Percentiles rank a stretch among this genome's conserved stretches.
Evolutionary conservation across 92 coral and sea anemone species (phyloP).

Genomic region (Phenganax stokvisi): DNA sequence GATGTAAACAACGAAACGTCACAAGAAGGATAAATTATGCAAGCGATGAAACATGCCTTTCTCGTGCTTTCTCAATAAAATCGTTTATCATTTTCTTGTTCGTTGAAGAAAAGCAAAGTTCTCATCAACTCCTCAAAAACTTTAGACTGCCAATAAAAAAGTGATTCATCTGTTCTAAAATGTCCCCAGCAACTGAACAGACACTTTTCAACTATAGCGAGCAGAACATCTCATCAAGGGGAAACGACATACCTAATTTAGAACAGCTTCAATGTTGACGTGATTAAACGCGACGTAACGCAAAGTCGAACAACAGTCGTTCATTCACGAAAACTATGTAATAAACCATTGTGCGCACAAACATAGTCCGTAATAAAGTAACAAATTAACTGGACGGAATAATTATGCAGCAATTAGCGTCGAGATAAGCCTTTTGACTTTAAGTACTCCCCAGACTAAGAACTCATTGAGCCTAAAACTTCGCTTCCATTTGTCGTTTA

Average conservation of each 20-base stretch:
- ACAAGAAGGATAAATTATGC: constrained; percentile 6
- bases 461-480: not conserved
- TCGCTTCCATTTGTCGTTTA: not conserved
- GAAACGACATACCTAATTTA: too few species aligned
- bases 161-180: not conserved
- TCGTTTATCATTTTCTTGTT: not conserved
- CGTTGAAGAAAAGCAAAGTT: not conserved
- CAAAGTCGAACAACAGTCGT: too few species aligned
- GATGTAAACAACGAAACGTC: not conserved
- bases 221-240: too few species aligned
- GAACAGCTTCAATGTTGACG: too few species aligned
- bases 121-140: not conserved
- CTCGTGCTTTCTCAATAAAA: not conserved
- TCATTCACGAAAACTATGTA: too few species aligned
- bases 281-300: too few species aligned
- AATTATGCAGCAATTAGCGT: constrained; percentile 16
- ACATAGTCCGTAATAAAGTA: not conserved
- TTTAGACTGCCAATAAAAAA: not conserved
- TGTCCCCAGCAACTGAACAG: not conserved
- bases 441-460: not conserved
- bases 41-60: not conserved
- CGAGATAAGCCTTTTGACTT: constrained; percentile 23
- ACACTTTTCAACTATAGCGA: too few species aligned
- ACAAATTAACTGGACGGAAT: not conserved
- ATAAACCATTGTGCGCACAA: not conserved